Percentiles rank a stretch among this genome's conserved stretches.
phyloP scores from a whole-genome alignment of 2,113 vertebrate species.

The Sciurus niger region DNA sequence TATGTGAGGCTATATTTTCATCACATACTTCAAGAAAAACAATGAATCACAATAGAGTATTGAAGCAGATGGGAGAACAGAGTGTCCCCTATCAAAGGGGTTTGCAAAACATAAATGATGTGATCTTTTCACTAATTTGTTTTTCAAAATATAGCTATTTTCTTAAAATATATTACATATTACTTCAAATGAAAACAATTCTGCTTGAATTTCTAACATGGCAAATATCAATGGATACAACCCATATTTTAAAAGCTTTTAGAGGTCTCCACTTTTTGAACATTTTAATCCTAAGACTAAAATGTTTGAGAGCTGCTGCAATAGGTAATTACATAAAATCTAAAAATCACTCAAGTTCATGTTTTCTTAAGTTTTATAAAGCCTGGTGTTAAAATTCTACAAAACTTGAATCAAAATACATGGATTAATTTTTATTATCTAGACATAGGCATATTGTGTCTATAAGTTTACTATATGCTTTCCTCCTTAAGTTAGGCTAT shows the following conservation, averaged over 20 bases:
- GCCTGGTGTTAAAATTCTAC: background rate
- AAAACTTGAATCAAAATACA: background rate
- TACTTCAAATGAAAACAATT: background rate
- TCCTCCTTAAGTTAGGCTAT: background rate
- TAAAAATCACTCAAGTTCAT: background rate
- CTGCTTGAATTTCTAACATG: background rate
- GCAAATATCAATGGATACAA: background rate
- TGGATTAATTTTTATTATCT: background rate
- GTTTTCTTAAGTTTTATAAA: slow-evolving; percentile 14
- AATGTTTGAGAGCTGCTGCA: background rate
- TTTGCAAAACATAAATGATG: background rate
- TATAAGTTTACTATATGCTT: background rate
- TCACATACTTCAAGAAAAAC: background rate
- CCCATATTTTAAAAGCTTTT: background rate
- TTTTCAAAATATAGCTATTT: slow-evolving; percentile 14
- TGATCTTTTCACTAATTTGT: background rate
- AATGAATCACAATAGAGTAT: background rate
- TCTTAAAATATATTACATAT: background rate
- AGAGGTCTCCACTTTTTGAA: background rate
- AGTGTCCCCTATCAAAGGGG: background rate
- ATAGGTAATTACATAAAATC: slow-evolving; percentile 23
- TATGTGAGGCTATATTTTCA: background rate
- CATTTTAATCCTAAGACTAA: background rate
- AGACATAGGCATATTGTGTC: background rate
- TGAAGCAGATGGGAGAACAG: background rate